Conservation (phyloP, 2,888 invertebrate species). For the Drosophila rellima region DNA sequence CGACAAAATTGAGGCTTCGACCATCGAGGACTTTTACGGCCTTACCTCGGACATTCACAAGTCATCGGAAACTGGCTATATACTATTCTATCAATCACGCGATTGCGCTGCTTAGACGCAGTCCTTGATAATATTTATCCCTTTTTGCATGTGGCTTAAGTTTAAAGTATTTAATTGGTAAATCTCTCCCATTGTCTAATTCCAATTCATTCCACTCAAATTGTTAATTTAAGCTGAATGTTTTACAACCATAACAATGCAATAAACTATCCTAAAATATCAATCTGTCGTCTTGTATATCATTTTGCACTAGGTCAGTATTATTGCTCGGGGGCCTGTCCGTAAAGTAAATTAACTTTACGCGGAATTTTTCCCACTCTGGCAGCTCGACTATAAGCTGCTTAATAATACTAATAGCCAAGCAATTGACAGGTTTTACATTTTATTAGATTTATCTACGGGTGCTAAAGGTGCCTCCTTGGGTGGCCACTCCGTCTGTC, state of each 20-base stretch:
- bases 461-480: constrained; percentile 6
- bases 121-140: neutral
- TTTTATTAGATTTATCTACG: constrained; percentile 50
- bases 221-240: constrained; percentile 31
- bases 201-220: constrained; percentile 10
- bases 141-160: constrained; percentile 18
- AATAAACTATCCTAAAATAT: constrained; percentile 43
- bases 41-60: constrained; percentile 99
- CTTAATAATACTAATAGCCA: constrained; percentile 37
- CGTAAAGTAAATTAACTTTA: constrained; percentile 20
- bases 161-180: constrained; percentile 21
- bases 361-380: constrained; percentile 49
- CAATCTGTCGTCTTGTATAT: neutral
- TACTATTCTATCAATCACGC: constrained; percentile 98
- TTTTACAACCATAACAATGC: constrained; percentile 19
- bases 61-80: constrained; percentile 99
- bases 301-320: constrained; percentile 45
- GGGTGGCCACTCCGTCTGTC: constrained; percentile 13
- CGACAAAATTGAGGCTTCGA: constrained; percentile 99
- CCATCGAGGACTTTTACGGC: constrained; percentile 99
- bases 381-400: constrained; percentile 24
- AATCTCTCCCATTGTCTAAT: constrained; percentile 4
- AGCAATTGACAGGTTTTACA: constrained; percentile 45
- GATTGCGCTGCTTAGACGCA: constrained; percentile 88
- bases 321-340: constrained; percentile 53